Base-by-base conservation (phyloP, 2,797 vertebrate species). In the Chloroceryle amazona region DNA sequence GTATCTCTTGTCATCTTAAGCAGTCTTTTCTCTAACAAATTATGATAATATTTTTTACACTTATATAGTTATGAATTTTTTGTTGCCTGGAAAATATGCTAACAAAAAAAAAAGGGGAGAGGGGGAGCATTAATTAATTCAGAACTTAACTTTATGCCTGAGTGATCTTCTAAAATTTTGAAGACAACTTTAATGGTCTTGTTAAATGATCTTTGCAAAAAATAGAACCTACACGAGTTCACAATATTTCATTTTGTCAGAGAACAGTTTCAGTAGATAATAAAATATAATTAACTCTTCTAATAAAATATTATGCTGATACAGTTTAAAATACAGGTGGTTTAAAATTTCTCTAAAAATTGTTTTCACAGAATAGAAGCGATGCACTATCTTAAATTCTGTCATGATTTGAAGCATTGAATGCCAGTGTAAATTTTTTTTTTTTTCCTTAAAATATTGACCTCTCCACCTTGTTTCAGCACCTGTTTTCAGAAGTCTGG, bases 141-240 rank as follows among this genome's bases (percentile, higher is more conserved):
- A 65, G 37, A 92, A 58, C 13, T 62, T 16, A 62, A 89, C n/a
- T 80, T 84, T 79, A 88, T 71, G 65, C 26, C 66, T 83, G 72
- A 96, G 28, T 41, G 47, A 67, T 26, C 23, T 49, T 94, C 78
- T 88, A 75, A 90, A 88, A 75, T 95, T 94, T 97, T 90, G 87
- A 96, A 96, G 41, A 83, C 5, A 90, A 31, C 15, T 87, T 88
- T 89, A 96, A 91, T 66, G 35, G 7, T 60, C n/a, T 88, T 62
- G 15, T 46, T 81, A 83, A 76, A 83, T 39, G 55, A 94, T 73
- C 41, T 82, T 22, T 79, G 7, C 47, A 16, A 47, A 80, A 82
- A 86, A 79, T 49, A 94, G 26, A 82, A 78, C 83, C 58, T 73
- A 90, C 20, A 17, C 67, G 68, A 93, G 28, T 95, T 90, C 73